A percentile compares a stretch with the other conserved stretches of the same genome.
Evolutionary conservation across 2,888 invertebrate genomes (phyloP).

Genomic region (Argynnis bischoffii): DNA sequence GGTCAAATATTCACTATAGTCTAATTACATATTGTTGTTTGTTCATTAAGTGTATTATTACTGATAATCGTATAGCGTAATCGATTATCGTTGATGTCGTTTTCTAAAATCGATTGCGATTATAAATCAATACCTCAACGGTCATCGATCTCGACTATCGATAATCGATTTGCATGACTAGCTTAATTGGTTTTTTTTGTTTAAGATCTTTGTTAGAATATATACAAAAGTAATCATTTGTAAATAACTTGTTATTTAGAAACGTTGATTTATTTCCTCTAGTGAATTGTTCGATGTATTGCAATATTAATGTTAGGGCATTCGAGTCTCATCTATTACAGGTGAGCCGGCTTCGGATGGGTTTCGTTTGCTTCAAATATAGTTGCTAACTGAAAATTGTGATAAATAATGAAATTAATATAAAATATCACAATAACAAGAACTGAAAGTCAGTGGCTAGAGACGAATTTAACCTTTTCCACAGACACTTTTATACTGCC

Average conservation of each 20-base stretch:
- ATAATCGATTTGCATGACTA: background rate
- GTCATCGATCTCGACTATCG: background rate
- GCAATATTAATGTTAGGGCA: constrained; percentile 14
- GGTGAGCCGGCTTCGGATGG: too few relatives aligned
- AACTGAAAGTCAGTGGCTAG: too few relatives aligned
- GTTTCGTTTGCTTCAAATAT: too few relatives aligned
- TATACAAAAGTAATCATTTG: background rate
- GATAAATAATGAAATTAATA: too few relatives aligned
- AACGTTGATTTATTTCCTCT: background rate
- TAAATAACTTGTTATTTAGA: constrained; percentile 5
- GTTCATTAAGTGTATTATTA: background rate
- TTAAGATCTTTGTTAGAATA: background rate
- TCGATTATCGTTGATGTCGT: background rate
- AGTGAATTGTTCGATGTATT: background rate
- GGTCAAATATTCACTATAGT: constrained; percentile 10
- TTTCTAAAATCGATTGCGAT: background rate
- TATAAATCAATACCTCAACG: too few relatives aligned
- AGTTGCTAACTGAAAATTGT: too few relatives aligned
- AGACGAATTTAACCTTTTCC: too few relatives aligned
- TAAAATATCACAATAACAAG: too few relatives aligned
- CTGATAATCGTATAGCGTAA: background rate
- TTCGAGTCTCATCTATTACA: background rate
- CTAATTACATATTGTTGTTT: background rate
- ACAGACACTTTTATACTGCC: too few relatives aligned
- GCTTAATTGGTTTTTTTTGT: constrained; percentile 4